phyloP scores from a whole-genome alignment of 2,888 invertebrate genomes.

The Proisotoma minuta region DNA sequence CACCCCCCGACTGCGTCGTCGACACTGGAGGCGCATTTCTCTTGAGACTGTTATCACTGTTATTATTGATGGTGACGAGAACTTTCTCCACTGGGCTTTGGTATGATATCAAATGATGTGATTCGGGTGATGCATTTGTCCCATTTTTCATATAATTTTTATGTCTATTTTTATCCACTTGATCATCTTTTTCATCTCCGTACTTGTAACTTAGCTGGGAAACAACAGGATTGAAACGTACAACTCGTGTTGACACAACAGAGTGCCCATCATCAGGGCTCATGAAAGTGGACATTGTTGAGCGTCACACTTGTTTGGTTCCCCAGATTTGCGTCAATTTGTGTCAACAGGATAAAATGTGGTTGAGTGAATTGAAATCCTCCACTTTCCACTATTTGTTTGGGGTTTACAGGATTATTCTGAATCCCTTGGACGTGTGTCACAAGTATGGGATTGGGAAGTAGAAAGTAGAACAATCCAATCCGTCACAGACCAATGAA shows the following conservation, averaged over 20 bases:
- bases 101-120: no score
- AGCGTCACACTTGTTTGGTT: not conserved
- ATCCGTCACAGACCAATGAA: no score
- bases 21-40: no score
- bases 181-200: not conserved
- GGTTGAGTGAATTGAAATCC: no score
- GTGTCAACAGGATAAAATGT: no score
- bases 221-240: slow-evolving; percentile 74
- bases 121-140: not conserved
- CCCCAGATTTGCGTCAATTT: no score
- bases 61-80: not conserved
- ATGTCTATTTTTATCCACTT: slow-evolving; percentile 1
- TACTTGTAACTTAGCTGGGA: slow-evolving; percentile 69
- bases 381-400: no score
- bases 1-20: no score
- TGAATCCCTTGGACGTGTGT: no score
- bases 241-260: slow-evolving; percentile 49
- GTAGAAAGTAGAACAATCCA: no score
- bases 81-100: not conserved
- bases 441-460: no score
- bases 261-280: not conserved
- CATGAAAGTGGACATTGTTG: not conserved
- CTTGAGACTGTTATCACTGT: not conserved
- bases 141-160: slow-evolving; percentile 3
- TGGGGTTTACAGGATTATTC: no score